These are phyloP conservation scores for Poliocrania exsul DNA, from an alignment of 2,797 vertebrate species.

Conservation along the genomic window DNA sequence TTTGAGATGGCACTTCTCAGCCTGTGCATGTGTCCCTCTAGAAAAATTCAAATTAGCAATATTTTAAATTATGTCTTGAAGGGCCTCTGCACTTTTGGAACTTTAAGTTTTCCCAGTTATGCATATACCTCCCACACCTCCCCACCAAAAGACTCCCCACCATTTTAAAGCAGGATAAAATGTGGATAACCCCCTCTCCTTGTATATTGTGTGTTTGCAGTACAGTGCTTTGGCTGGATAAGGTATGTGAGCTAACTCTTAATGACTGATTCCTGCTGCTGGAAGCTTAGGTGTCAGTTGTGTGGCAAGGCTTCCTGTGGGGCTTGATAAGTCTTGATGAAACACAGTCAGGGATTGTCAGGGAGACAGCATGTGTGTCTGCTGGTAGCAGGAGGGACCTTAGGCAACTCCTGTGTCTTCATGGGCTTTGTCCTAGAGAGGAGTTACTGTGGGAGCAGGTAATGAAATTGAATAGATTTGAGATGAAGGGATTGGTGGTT, in stretches of 20 bases:
- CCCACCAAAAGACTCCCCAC: rapidly evolving
- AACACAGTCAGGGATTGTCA: background rate
- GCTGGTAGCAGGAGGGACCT: background rate
- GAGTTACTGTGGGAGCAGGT: background rate
- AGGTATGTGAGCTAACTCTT: background rate
- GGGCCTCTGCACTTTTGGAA: background rate
- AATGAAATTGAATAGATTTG: background rate
- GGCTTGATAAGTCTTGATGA: background rate
- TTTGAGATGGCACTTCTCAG: background rate
- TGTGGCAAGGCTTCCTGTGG: background rate
- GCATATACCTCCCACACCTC: background rate
- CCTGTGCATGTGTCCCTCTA: background rate
- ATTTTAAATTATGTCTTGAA: background rate
- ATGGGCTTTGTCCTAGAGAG: background rate
- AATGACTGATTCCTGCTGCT: background rate
- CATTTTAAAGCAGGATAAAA: background rate
- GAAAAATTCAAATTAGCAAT: background rate
- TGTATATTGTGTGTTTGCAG: rapidly evolving
- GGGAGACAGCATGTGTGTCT: background rate
- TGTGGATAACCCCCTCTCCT: background rate
- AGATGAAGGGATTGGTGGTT: background rate
- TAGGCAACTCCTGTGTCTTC: background rate
- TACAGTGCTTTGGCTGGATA: background rate
- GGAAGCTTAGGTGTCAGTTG: background rate
- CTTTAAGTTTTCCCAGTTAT: background rate